phyloP scores from a whole-genome alignment of 2,797 vertebrate species.

The Loriculus beryllinus region DNA sequence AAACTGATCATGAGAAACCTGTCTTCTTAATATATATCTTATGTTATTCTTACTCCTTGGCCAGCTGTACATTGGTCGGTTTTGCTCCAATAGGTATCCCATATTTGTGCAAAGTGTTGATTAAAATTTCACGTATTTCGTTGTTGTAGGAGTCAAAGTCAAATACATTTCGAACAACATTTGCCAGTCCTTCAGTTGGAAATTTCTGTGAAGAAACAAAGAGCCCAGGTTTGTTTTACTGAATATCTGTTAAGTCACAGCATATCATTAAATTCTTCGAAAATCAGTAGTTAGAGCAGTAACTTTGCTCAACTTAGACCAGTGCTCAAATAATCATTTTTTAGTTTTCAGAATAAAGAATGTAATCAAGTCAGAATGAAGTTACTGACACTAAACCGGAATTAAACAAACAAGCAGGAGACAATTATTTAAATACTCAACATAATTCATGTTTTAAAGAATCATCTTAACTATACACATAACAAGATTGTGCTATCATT shows the following conservation, averaged over 20 bases:
- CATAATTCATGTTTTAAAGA: not conserved
- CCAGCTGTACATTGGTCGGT: slow-evolving; percentile 87
- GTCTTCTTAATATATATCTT: slow-evolving; percentile 49
- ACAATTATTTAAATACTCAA: not conserved
- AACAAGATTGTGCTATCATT: not conserved
- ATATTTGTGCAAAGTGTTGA: slow-evolving; percentile 89
- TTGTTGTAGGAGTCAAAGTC: slow-evolving; percentile 99
- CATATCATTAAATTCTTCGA: not conserved
- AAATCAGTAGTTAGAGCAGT: not conserved
- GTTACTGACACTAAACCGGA: not conserved
- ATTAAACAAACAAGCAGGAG: not conserved
- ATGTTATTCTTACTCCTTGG: slow-evolving; percentile 93
- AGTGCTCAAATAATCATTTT: not conserved
- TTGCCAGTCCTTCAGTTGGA: slow-evolving; percentile 91
- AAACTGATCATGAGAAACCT: not conserved
- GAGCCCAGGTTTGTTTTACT: not conserved
- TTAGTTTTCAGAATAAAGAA: not conserved
- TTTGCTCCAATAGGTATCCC: slow-evolving; percentile 96
- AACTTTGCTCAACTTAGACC: not conserved
- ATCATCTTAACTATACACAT: not conserved
- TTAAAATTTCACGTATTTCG: slow-evolving; percentile 88
- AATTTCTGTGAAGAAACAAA: slow-evolving; percentile 83
- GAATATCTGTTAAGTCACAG: not conserved
- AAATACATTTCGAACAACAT: slow-evolving; percentile 93
- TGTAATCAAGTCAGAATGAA: not conserved